phyloP scores from a whole-genome alignment of 2,113 vertebrate species.

The Furnarius figulus region DNA sequence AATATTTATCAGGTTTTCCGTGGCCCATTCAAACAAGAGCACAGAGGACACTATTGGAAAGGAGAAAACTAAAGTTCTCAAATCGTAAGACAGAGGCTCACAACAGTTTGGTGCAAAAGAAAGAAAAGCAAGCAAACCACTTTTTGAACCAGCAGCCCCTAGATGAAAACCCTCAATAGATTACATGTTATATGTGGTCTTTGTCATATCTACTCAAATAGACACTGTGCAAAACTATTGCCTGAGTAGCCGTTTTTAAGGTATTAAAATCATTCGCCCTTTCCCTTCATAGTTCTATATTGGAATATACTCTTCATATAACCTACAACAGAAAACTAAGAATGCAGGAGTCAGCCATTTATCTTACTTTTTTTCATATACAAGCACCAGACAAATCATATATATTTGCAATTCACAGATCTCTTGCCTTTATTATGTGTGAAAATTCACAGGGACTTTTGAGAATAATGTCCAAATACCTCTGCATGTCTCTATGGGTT shows the following conservation, averaged over 20 bases:
- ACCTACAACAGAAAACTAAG: background rate
- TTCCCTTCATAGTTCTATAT: background rate
- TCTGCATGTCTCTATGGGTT: background rate
- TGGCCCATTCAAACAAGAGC: background rate
- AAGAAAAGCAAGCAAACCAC: background rate
- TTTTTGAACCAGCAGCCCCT: background rate
- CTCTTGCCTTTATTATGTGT: background rate
- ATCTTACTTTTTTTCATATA: background rate
- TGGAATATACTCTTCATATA: background rate
- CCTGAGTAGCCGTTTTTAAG: background rate
- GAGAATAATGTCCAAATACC: background rate
- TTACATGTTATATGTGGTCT: background rate
- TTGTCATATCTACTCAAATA: background rate
- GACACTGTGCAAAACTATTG: background rate
- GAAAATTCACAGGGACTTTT: background rate
- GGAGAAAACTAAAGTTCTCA: background rate
- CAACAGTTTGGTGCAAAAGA: background rate
- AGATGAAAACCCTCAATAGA: background rate
- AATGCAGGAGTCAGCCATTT: background rate
- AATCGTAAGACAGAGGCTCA: background rate
- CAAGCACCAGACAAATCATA: background rate
- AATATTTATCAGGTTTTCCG: background rate
- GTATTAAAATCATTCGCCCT: background rate
- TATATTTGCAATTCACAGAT: background rate
- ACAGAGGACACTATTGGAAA: background rate